phyloP scores from a whole-genome alignment of 1,140 invertebrate species.

The Patella vulgata region DNA sequence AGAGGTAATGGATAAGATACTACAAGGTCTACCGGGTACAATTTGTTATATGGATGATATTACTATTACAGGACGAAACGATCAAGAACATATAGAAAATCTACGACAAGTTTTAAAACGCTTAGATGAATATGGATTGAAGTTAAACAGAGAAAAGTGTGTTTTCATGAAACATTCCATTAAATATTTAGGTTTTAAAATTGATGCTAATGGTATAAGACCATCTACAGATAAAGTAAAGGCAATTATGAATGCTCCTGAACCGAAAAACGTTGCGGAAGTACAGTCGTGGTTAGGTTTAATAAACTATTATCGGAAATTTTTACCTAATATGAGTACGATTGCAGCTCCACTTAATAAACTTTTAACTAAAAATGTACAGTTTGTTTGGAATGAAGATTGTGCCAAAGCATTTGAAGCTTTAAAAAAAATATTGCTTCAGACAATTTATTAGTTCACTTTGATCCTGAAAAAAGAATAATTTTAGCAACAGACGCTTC shows the following conservation, averaged over 20 bases:
- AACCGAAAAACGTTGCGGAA: constrained; percentile 17
- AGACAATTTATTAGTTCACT: too few relatives aligned
- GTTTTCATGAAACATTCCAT: background rate
- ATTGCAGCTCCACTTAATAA: too few relatives aligned
- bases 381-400: too few relatives aligned
- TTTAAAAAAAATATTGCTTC: too few relatives aligned
- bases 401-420: too few relatives aligned
- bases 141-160: background rate
- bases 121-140: background rate
- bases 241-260: background rate
- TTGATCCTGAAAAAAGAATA: too few relatives aligned
- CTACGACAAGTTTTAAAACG: background rate
- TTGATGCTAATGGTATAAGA: background rate
- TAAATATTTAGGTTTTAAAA: background rate
- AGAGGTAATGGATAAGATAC: background rate
- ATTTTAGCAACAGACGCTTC: too few relatives aligned
- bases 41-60: constrained; percentile 1
- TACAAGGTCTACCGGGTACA: background rate
- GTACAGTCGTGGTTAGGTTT: constrained; percentile 37
- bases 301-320: constrained; percentile 27
- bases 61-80: background rate
- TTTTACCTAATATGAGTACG: too few relatives aligned
- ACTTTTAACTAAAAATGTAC: too few relatives aligned
- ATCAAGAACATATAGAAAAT: background rate
- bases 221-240: background rate